phyloP scores from a whole-genome alignment of 2,113 vertebrate genomes.

The Atherinomorus stipes region DNA sequence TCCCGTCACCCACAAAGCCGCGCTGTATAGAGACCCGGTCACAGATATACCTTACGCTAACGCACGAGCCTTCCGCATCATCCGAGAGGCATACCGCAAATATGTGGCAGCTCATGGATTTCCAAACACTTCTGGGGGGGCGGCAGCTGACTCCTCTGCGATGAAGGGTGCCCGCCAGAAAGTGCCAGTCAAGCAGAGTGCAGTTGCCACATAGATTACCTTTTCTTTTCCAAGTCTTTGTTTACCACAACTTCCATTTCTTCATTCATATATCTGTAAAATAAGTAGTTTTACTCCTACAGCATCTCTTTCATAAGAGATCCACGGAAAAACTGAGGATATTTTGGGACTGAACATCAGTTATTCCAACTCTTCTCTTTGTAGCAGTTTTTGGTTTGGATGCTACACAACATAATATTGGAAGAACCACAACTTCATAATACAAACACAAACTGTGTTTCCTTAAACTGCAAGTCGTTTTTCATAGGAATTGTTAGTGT shows the following conservation, averaged over 20 bases:
- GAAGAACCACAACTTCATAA: too few species aligned
- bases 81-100: slow-evolving; percentile 94
- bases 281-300: background rate
- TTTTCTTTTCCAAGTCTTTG: too few species aligned
- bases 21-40: slow-evolving; percentile 92
- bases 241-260: too few species aligned
- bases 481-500: background rate
- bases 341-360: background rate
- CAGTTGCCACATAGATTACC: slow-evolving; percentile 56
- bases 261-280: background rate
- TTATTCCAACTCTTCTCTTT: background rate
- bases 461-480: too few species aligned
- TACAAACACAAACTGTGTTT: too few species aligned
- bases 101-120: slow-evolving; percentile 94
- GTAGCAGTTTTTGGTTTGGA: background rate
- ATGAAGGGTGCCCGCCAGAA: slow-evolving; percentile 84
- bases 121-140: slow-evolving; percentile 81
- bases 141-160: slow-evolving; percentile 67
- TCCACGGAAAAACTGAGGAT: background rate
- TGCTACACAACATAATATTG: too few species aligned
- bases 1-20: slow-evolving; percentile 92
- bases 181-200: slow-evolving; percentile 86
- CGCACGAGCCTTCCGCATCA: slow-evolving; percentile 92
- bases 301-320: background rate
- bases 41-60: slow-evolving; percentile 96